These are phyloP conservation scores for Portevinia maculata DNA, from an alignment of 2,888 invertebrate species.

Conservation along the genomic window DNA sequence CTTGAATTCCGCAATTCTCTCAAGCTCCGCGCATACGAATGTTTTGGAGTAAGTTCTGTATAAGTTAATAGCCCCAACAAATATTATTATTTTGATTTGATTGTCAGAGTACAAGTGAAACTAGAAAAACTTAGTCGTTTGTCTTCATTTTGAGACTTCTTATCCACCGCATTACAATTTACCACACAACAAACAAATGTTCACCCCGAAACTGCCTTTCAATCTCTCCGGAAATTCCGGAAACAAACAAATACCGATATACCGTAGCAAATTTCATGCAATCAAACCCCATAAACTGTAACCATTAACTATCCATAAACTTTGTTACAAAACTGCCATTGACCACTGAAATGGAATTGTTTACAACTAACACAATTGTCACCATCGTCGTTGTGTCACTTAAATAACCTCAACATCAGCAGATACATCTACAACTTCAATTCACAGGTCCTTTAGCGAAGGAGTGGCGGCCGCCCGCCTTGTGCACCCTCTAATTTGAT, in stretches of 20 bases:
- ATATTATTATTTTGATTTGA: too few species aligned
- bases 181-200: too few species aligned
- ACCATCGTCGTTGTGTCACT: constrained; percentile 42
- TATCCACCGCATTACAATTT: not conserved
- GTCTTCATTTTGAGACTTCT: too few species aligned
- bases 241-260: constrained; percentile 41
- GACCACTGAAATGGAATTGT: constrained; percentile 61
- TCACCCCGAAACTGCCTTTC: not conserved
- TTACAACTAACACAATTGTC: constrained; percentile 70
- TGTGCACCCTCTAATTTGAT: constrained; percentile 18
- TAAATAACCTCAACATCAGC: constrained; percentile 58
- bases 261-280: constrained; percentile 59
- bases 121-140: too few species aligned
- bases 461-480: not conserved
- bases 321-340: constrained; percentile 41
- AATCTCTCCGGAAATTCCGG: not conserved
- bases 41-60: too few species aligned
- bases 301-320: constrained; percentile 64
- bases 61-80: too few species aligned
- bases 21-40: too few species aligned
- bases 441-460: not conserved
- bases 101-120: too few species aligned
- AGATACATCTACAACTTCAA: constrained; percentile 7
- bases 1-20: too few species aligned
- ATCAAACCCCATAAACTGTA: constrained; percentile 65